Evolutionary conservation across 2,797 vertebrate genomes (phyloP), one percentile per base, ranked within the genome.

Genomic region (Brachyalestes nurse): DNA sequence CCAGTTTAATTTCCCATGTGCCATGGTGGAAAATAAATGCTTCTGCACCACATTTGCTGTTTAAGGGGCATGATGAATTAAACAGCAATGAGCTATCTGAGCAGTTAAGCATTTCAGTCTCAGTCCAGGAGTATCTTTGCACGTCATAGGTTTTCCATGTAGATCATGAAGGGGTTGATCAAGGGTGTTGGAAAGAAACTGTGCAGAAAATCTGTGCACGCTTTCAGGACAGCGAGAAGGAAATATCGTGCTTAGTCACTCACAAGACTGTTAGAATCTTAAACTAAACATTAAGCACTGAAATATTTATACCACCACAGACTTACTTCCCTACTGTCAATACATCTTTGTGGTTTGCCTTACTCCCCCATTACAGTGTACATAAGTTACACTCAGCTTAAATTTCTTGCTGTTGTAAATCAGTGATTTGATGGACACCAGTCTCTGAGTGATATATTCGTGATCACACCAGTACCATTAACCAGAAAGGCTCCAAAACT

Each of bases 121-220:
- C 34, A 34, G 42, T 45, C 42, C 10, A 8, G 7, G 42, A 45
- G 42, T 12, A 45, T 8, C 42, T 45, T 12, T 45, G 42, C 7
- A 45, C 10, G 42, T 45, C 42, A 45, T 1, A 45, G 7, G 42
- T 45, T 45, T 45, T 45, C 10, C 42, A 45, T 10, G 42, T 2
- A 8, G 42, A 45, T 45, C 13, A 51, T 74, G 7, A 77, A 81
- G 5, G 72, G 49, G 14, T 57, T 19, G n/a, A n/a, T 57, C 60
- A 28, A 10, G 12, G 7, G 55, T 57, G 55, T n/a, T 57, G 55
- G 7, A 57, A 21, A n/a, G 19, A 55, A 19, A 55, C 51, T 17
- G 34, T 45, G 10, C 42, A 45, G 42, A 45, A 45, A 55, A 55
- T 61, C 60, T 28, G 23, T 62, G 60, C 23, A 25, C 4, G 34